These are phyloP conservation scores for Cryptotermes secundus DNA, from an alignment of 1,140 invertebrate genomes.

Conservation along the genomic window DNA sequence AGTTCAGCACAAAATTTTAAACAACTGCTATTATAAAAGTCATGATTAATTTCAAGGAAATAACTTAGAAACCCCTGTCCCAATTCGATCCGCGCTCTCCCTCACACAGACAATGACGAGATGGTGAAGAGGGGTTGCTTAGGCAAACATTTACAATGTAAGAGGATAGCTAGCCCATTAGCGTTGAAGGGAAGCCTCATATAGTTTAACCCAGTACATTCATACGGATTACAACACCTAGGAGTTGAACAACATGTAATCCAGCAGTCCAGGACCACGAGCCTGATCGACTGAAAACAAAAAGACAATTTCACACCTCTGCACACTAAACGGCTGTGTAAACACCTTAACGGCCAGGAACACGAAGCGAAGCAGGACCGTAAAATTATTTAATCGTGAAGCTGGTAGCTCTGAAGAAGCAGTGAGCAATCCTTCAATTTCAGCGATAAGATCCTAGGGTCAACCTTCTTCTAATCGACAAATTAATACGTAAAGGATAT, in stretches of 20 bases:
- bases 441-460: not conserved
- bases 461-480: conserved; percentile 25
- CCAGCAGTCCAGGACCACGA: not conserved
- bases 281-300: not conserved
- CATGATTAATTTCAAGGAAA: too few relatives aligned
- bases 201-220: conserved; percentile 1
- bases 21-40: too few relatives aligned
- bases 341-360: not conserved
- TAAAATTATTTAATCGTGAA: not conserved
- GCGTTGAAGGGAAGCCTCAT: not conserved
- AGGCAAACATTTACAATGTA: conserved; percentile 4
- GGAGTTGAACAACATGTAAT: not conserved
- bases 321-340: not conserved
- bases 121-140: not conserved
- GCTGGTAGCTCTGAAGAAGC: not conserved
- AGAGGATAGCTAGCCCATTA: conserved; percentile 15
- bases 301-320: not conserved
- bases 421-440: not conserved
- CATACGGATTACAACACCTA: conserved; percentile 11
- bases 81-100: not conserved
- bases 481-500: conserved; percentile 1
- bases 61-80: too few relatives aligned
- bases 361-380: not conserved
- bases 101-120: not conserved
- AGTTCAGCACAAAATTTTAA: too few relatives aligned